These are phyloP conservation scores for Cotesia typhae DNA, from an alignment of 1,140 invertebrate species.

Conservation along the genomic window DNA sequence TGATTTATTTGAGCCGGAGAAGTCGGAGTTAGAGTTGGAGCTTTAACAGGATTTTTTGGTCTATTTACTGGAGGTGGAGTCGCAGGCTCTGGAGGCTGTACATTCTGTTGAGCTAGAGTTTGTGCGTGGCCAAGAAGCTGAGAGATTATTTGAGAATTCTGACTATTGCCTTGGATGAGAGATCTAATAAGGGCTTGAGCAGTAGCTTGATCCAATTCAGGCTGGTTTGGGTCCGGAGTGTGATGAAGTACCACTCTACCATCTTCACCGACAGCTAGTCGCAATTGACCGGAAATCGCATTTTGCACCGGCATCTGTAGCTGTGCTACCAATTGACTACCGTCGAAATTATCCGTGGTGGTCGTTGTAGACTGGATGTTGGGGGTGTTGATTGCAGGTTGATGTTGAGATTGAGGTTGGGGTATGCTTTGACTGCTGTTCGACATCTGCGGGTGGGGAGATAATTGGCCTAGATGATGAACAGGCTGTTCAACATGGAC, in stretches of 20 bases:
- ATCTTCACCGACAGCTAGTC: conserved; percentile 66
- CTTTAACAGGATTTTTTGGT: conserved; percentile 35
- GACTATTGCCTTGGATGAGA: conserved; percentile 56
- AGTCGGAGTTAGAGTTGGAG: conserved; percentile 29
- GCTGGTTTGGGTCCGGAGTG: conserved; percentile 61
- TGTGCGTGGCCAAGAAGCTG: conserved; percentile 58
- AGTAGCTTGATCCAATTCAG: conserved; percentile 60
- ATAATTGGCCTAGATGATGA: conserved; percentile 39
- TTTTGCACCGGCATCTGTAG: conserved; percentile 63
- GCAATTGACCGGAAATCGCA: conserved; percentile 60
- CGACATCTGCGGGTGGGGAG: neutral
- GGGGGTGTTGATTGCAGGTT: conserved; percentile 26
- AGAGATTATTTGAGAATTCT: conserved; percentile 62
- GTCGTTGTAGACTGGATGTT: conserved; percentile 10
- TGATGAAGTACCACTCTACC: conserved; percentile 66
- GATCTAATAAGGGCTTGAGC: conserved; percentile 61
- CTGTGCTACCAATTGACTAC: conserved; percentile 60
- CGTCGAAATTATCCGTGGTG: conserved; percentile 48
- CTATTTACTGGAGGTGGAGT: conserved; percentile 20
- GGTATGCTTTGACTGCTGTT: conserved; percentile 23
- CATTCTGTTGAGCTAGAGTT: conserved; percentile 44
- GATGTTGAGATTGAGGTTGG: neutral
- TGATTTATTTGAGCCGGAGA: conserved; percentile 24
- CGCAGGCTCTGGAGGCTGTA: conserved; percentile 41
- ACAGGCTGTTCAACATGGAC: conserved; percentile 42